Base-by-base conservation (phyloP, 2,797 vertebrate species). In the Crenichthys baileyi region DNA sequence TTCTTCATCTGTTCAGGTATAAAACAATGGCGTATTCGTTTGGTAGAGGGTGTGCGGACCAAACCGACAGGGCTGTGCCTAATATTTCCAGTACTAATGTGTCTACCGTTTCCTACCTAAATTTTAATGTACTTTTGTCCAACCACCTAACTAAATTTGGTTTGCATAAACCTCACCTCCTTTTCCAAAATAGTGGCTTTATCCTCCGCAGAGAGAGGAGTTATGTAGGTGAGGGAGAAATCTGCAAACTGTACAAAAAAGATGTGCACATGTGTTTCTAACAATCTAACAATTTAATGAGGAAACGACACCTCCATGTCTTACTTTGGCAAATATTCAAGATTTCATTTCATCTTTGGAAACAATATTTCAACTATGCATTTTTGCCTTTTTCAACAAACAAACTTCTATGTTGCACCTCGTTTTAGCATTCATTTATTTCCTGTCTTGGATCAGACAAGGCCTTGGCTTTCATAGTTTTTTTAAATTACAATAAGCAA, bases 401-500 rank as follows among this genome's bases (percentile, higher is more conserved):
- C 15, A 63, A 60, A 75, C 80, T 84, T 24, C 1, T 15, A 22
- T 29, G 18, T n/a, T 29, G 46, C 68, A 79, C 22, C 56, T 77
- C 0, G 2, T 22, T 73, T 56, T 72, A 7, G 76, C 39, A 75
- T 75, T 77, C 61, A 72, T 46, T 39, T 71, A 70, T 70, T 70
- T 83, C 20, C 63, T 74, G 60, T 81, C 60, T 73, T 60, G 56
- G 68, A 61, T 36, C 29, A 79, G 48, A 70, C 75, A 9, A 51
- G 0, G 12, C 56, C 26, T 77, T 7, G 26, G 29, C 18, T 78
- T 83, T 75, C 73, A 77, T 31, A 20, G 76, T 86, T 86, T 81
- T 82, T 88, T 88, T 83, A 79, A 85, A 84, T 83, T 78, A 72
- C 24, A 68, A 73, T 65, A 72, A 78, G 83, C 67, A 79, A 83